phyloP scores from a whole-genome alignment of 2,888 invertebrate species.

The Platycheirus albimanus region DNA sequence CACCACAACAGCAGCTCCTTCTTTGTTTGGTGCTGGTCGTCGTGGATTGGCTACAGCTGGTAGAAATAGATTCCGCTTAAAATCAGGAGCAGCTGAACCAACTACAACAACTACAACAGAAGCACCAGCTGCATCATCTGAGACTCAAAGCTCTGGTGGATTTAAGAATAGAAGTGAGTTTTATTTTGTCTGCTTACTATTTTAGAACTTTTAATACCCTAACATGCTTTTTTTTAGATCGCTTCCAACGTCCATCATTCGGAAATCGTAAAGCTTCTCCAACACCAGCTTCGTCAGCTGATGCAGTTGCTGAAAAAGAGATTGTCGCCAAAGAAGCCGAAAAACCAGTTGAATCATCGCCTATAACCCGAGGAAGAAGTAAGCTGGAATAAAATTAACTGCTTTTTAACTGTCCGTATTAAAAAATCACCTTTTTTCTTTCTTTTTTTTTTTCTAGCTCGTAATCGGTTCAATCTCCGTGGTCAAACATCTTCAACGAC shows the following conservation, averaged over 20 bases:
- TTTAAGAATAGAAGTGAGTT: conserved; percentile 78
- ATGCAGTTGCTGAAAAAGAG: conserved; percentile 76
- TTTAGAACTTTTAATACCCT: no score
- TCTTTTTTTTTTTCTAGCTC: conserved; percentile 78
- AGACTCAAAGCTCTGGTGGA: conserved; percentile 75
- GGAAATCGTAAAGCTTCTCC: conserved; percentile 80
- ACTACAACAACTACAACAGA: conserved; percentile 83
- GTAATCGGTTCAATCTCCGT: conserved; percentile 82
- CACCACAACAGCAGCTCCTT: conserved; percentile 82
- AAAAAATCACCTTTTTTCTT: no score
- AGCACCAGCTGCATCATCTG: conserved; percentile 83
- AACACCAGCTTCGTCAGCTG: conserved; percentile 75
- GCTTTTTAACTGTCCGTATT: no score
- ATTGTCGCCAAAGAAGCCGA: conserved; percentile 78
- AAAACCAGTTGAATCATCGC: conserved; percentile 77
- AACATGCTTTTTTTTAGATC: conserved; percentile 76
- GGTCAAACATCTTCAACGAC: conserved; percentile 79
- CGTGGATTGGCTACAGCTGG: conserved; percentile 78
- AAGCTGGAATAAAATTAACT: no score
- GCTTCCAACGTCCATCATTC: conserved; percentile 82
- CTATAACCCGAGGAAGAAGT: conserved; percentile 80
- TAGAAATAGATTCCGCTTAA: conserved; percentile 81
- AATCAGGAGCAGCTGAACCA: conserved; percentile 81
- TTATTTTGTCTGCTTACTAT: background rate
- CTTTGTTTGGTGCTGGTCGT: conserved; percentile 78